These are phyloP conservation scores for Myanophis thanlyinensis DNA, from an alignment of 2,113 vertebrate genomes.

Conservation along the genomic window DNA sequence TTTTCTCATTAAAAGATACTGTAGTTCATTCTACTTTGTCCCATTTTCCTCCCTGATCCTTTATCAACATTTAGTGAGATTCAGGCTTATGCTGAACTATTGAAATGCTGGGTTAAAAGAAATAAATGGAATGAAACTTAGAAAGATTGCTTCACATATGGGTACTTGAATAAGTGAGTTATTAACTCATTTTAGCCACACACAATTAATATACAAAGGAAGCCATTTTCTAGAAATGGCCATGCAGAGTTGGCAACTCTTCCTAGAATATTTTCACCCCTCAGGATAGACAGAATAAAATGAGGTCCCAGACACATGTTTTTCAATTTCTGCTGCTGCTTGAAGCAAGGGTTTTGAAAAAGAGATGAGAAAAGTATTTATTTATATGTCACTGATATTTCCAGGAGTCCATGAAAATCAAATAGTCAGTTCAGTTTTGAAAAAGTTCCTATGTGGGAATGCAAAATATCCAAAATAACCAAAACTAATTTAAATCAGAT, in stretches of 20 bases:
- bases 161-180: constrained; percentile 23
- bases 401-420: background rate
- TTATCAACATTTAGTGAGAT: background rate
- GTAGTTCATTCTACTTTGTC: background rate
- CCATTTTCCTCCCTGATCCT: background rate
- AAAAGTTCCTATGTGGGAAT: background rate
- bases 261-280: background rate
- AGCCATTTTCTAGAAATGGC: background rate
- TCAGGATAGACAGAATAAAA: background rate
- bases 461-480: background rate
- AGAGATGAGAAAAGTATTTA: background rate
- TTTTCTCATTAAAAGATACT: background rate
- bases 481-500: background rate
- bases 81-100: background rate
- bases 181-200: constrained; percentile 25
- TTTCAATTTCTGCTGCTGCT: background rate
- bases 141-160: background rate
- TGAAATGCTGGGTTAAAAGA: background rate
- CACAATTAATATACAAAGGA: constrained; percentile 20
- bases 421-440: background rate
- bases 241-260: background rate
- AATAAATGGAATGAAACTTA: background rate
- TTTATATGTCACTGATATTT: background rate
- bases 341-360: background rate
- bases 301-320: background rate